These are phyloP conservation scores for Crocuta crocuta DNA, from an alignment of 2,113 vertebrate genomes.

Conservation along the genomic window DNA sequence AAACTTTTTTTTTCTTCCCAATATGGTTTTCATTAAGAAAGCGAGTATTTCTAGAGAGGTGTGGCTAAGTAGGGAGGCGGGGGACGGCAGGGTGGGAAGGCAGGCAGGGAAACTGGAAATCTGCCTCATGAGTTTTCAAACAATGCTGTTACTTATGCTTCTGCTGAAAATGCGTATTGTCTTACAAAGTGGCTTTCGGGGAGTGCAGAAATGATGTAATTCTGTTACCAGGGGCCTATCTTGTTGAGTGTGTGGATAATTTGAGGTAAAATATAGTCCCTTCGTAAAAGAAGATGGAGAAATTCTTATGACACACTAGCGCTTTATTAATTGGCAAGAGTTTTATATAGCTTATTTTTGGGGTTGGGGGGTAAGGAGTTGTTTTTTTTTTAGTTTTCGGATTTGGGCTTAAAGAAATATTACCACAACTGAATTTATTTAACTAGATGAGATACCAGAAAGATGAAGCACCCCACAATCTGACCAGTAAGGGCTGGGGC, in stretches of 20 bases:
- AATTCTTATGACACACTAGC: slow-evolving; percentile 63
- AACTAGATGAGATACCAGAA: neutral
- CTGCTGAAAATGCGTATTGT: slow-evolving; percentile 81
- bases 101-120: slow-evolving; percentile 60
- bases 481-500: neutral
- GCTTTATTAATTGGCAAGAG: slow-evolving; percentile 59
- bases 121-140: slow-evolving; percentile 64
- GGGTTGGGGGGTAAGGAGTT: neutral
- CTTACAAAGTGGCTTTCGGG: slow-evolving; percentile 75
- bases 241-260: slow-evolving; percentile 75
- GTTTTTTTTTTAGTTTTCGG: neutral
- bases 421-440: neutral
- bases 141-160: slow-evolving; percentile 79
- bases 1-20: slow-evolving; percentile 71
- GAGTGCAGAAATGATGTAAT: slow-evolving; percentile 72
- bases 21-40: slow-evolving; percentile 91
- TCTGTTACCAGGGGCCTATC: slow-evolving; percentile 75
- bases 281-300: slow-evolving; percentile 72
- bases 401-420: neutral
- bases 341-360: neutral
- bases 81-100: slow-evolving; percentile 31
- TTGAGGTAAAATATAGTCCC: slow-evolving; percentile 74
- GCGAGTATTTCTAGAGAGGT: slow-evolving; percentile 89
- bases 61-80: slow-evolving; percentile 85
- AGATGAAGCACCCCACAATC: accelerated